phyloP scores from a whole-genome alignment of 2,888 invertebrate species.

The Stegophylla sp. region DNA sequence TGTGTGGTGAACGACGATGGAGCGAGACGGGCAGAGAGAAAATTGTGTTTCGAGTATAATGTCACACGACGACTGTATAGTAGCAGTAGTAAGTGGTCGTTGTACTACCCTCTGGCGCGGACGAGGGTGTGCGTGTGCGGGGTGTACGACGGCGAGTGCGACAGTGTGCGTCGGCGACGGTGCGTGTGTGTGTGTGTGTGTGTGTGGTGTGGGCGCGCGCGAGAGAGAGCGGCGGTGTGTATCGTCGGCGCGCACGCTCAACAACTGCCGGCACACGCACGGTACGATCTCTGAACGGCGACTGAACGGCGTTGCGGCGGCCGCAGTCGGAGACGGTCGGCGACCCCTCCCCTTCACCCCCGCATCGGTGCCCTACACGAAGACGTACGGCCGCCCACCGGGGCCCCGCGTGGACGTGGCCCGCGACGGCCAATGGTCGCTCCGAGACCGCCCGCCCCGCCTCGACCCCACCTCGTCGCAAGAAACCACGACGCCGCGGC shows the following conservation, averaged over 20 bases:
- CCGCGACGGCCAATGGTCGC: constrained; percentile 58
- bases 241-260: constrained; percentile 45
- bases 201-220: constrained; percentile 34
- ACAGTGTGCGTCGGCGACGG: neutral
- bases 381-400: constrained; percentile 42
- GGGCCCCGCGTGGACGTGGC: constrained; percentile 57
- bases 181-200: constrained; percentile 38
- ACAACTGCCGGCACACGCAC: constrained; percentile 48
- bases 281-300: constrained; percentile 28
- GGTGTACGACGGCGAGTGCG: neutral
- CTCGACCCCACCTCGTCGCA: constrained; percentile 22
- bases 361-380: constrained; percentile 4
- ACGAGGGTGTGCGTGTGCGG: constrained; percentile 26
- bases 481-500: neutral
- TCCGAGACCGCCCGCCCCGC: constrained; percentile 51
- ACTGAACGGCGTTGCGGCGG: neutral
- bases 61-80: constrained; percentile 9
- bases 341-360: constrained; percentile 48
- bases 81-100: no score
- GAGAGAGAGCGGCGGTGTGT: no score
- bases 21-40: no score
- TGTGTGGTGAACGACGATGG: no score
- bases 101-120: neutral
- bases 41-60: neutral
- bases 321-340: constrained; percentile 26